Evolutionary conservation across 2,888 invertebrate species (phyloP), one percentile per base, ranked within the genome.

Genomic region (Euspilapteryx auroguttella): DNA sequence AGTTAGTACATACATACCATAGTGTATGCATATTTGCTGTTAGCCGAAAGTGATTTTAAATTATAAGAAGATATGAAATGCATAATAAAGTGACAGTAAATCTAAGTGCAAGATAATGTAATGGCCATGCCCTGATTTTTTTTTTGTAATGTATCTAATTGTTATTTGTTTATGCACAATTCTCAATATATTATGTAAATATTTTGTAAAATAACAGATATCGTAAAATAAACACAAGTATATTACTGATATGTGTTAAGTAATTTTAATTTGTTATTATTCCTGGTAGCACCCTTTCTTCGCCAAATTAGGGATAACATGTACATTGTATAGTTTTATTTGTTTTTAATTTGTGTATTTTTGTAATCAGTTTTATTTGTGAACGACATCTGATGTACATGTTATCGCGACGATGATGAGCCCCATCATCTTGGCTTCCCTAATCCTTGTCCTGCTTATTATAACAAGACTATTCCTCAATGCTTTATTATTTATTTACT

Each of bases 131-230:
- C 65, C 64, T 53, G 62, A 58, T 56, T 63, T 65, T 66, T 32
- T 71, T 65, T 75, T 71, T 71, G 75, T 68, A 71, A 64, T 68
- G 66, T 71, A 71, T 73, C 73, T 76, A 76, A 75, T 71, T 77
- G 77, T 77, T 76, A 76, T 75, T 76, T 76, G 76, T 75, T 77
- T 73, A 75, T 76, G 77, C 77, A 77, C 77, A 75, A 75, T 69
- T 76, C 69, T 77, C 73, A 68, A 73, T 76, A 73, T 76, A 71
- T 66, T 71, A 75, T 77, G 77, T 77, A 77, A 69, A 77, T 77
- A 76, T 76, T 77, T 76, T 77, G 76, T 77, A 77, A 71, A 59
- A 75, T 76, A 77, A 75, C 61, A 69, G 63, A 63, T 71, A 59
- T 59, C 66, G 56, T 73, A 71, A 58, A 80, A 79, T 66, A 80